These are phyloP conservation scores for Drosophila equinoxialis DNA, from an alignment of 1,140 invertebrate species.

Conservation along the genomic window DNA sequence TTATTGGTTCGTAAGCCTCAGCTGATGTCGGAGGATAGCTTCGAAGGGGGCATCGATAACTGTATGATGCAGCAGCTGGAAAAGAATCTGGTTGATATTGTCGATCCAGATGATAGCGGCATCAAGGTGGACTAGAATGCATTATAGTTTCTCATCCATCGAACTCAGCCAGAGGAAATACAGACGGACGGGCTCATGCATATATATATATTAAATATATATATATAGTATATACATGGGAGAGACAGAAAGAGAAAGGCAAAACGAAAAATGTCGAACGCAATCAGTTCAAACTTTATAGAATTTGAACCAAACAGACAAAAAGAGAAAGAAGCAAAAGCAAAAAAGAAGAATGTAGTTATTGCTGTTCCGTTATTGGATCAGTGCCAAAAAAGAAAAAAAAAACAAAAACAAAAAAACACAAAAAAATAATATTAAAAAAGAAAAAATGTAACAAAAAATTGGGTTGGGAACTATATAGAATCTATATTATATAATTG, in stretches of 20 bases:
- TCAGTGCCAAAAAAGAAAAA: conserved; percentile 46
- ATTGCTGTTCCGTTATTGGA: conserved; percentile 68
- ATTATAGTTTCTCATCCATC: conserved; percentile 15
- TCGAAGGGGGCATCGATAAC: conserved; percentile 73
- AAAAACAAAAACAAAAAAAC: not conserved
- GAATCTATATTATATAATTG: conserved; percentile 71
- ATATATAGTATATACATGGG: conserved; percentile 26
- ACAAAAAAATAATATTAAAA: conserved; percentile 7
- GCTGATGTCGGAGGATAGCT: conserved; percentile 67
- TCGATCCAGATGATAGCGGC: conserved; percentile 76
- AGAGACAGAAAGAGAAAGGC: not conserved
- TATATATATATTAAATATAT: conserved; percentile 29
- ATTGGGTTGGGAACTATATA: conserved; percentile 66
- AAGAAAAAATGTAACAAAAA: conserved; percentile 23
- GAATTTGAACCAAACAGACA: conserved; percentile 53
- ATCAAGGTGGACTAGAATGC: conserved; percentile 69
- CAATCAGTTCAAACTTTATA: conserved; percentile 63
- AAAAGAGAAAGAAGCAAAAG: conserved; percentile 27
- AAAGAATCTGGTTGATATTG: conserved; percentile 74
- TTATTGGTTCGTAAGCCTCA: conserved; percentile 58
- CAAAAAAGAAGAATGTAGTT: conserved; percentile 51
- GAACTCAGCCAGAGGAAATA: conserved; percentile 33
- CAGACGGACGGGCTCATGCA: not conserved
- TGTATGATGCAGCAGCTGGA: conserved; percentile 76
- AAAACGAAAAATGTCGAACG: conserved; percentile 37